Conservation (phyloP, 2,113 vertebrate species). For the Trogon melanurus region DNA sequence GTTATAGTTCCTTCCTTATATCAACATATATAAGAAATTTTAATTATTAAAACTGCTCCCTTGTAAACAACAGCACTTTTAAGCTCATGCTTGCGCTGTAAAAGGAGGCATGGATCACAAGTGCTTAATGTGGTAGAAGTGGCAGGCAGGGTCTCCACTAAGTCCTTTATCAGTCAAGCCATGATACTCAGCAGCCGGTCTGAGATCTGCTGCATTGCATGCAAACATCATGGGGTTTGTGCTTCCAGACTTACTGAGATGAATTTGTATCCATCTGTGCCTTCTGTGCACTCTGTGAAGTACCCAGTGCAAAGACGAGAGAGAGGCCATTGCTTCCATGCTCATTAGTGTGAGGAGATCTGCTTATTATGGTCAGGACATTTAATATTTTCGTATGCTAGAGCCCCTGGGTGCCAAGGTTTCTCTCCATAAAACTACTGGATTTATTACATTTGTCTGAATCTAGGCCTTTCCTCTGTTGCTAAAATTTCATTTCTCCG, state of each 20-base stretch:
- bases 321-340: background rate
- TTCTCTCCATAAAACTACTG: background rate
- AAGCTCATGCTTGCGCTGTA: background rate
- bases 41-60: background rate
- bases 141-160: background rate
- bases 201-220: background rate
- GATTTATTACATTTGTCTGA: background rate
- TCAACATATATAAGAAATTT: background rate
- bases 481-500: background rate
- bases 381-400: background rate
- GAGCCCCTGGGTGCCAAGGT: background rate
- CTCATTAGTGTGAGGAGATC: background rate
- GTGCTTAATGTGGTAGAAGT: background rate
- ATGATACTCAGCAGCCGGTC: background rate
- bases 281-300: background rate
- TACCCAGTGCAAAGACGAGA: background rate
- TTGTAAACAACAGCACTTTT: background rate
- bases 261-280: background rate
- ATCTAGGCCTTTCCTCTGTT: background rate
- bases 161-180: background rate
- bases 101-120: background rate
- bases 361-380: background rate
- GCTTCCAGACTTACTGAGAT: background rate
- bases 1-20: background rate
- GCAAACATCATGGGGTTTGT: background rate